Percentiles rank a stretch among this genome's conserved stretches.
These are phyloP conservation scores for Cottoperca gobio DNA, from an alignment of 2,797 vertebrate genomes.

Conservation along the genomic window DNA sequence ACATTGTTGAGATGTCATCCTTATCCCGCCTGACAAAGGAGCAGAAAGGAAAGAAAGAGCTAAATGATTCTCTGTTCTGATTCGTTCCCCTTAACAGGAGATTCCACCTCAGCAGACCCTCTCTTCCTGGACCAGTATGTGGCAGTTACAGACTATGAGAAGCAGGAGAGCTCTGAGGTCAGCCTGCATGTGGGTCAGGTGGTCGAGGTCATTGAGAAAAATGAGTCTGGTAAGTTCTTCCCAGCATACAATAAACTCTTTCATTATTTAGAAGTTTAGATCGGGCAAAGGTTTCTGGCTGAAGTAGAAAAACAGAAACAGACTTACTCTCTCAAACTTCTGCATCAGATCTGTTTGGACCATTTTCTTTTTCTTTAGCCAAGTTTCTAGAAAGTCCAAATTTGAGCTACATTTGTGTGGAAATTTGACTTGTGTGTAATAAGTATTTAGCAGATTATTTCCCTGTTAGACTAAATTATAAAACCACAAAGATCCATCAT, in stretches of 20 bases:
- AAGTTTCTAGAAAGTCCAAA: neutral
- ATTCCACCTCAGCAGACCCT: constrained; percentile 88
- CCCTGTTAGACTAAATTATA: neutral
- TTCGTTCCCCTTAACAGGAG: constrained; percentile 78
- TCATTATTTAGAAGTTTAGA: neutral
- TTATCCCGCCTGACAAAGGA: neutral
- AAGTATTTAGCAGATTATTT: neutral
- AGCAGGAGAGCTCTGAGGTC: constrained; percentile 99
- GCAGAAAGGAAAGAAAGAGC: neutral
- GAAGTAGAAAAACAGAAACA: neutral
- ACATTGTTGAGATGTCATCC: constrained; percentile 47
- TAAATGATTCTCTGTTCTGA: constrained; percentile 10
- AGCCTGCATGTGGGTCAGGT: constrained; percentile 95
- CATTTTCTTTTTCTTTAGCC: neutral
- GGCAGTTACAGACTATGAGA: constrained; percentile 96
- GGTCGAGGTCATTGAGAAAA: constrained; percentile 99
- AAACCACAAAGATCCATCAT: no score
- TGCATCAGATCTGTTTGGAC: no score
- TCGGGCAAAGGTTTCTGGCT: neutral
- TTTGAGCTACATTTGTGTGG: neutral
- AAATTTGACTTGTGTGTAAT: neutral
- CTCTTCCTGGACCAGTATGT: constrained; percentile 97
- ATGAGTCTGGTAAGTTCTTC: constrained; percentile 90
- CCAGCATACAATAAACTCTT: neutral
- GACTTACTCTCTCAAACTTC: no score